These are phyloP conservation scores for Deroplatys truncata DNA, from an alignment of 2,888 invertebrate genomes.

Conservation along the genomic window DNA sequence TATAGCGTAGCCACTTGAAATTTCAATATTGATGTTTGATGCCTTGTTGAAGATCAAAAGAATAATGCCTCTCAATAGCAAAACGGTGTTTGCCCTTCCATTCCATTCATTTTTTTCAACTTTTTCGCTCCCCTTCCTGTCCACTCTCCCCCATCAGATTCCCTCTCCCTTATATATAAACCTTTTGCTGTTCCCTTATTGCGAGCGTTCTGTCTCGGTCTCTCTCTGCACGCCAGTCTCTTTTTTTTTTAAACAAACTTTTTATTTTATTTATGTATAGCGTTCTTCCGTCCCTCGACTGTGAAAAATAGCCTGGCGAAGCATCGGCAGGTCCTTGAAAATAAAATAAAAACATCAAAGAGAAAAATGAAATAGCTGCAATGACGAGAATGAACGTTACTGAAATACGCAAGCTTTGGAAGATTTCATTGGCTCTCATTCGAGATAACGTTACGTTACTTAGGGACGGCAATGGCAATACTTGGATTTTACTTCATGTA, in stretches of 20 bases:
- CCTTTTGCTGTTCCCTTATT: conserved; percentile 13
- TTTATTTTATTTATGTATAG: conserved; percentile 13
- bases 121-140: not conserved
- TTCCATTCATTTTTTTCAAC: conserved; percentile 5
- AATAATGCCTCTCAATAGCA: conserved; percentile 27
- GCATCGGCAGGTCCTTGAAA: conserved; percentile 5
- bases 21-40: conserved; percentile 42
- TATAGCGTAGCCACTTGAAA: conserved; percentile 41
- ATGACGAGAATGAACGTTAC: not conserved
- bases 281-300: conserved; percentile 15
- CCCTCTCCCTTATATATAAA: conserved; percentile 12
- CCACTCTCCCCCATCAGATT: not conserved
- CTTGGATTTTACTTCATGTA: too few species aligned
- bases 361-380: not conserved
- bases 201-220: not conserved
- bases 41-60: conserved; percentile 33
- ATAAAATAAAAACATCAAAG: conserved; percentile 5
- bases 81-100: conserved; percentile 22
- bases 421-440: not conserved
- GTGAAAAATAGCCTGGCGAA: conserved; percentile 11
- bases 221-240: conserved; percentile 1
- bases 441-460: not conserved
- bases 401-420: not conserved
- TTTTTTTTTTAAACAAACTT: conserved; percentile 9
- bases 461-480: too few species aligned